Percentiles rank a stretch among this genome's conserved stretches.
Conservation (phyloP, 2,113 vertebrate species). For the Podilymbus podiceps region DNA sequence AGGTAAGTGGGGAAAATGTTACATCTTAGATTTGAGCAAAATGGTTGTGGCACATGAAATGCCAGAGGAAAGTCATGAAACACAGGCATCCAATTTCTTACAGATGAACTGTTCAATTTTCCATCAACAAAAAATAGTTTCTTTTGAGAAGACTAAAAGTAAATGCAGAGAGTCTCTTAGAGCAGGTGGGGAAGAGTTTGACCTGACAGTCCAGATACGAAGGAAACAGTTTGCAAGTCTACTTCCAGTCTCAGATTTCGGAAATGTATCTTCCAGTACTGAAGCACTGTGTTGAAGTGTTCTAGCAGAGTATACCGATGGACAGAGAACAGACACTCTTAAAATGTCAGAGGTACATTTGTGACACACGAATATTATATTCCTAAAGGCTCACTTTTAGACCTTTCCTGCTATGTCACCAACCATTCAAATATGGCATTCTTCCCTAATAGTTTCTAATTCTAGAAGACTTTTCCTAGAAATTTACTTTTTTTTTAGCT, state of each 20-base stretch:
- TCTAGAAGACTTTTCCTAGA: not conserved
- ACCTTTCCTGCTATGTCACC: not conserved
- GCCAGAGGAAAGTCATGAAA: not conserved
- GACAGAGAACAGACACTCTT: not conserved
- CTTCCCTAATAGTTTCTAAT: not conserved
- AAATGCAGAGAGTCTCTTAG: not conserved
- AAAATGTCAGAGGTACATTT: not conserved
- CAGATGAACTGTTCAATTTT: not conserved
- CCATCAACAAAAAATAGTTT: not conserved
- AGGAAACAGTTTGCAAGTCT: not conserved
- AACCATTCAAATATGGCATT: not conserved
- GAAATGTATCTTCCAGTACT: not conserved
- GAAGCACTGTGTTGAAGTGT: not conserved
- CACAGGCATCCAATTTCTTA: not conserved
- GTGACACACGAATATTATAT: not conserved
- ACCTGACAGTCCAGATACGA: not conserved
- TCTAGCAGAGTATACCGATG: accelerated
- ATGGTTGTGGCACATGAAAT: not conserved
- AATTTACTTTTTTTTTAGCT: not conserved
- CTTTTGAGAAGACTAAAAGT: not conserved
- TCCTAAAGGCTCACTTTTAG: not conserved
- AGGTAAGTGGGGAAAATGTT: not conserved
- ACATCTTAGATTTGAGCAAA: not conserved
- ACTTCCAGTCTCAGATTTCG: not conserved
- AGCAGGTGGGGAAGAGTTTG: not conserved